Evolutionary conservation across 2,113 vertebrate genomes (phyloP), one percentile per base, ranked within the genome.

Genomic region (Lagopus muta): DNA sequence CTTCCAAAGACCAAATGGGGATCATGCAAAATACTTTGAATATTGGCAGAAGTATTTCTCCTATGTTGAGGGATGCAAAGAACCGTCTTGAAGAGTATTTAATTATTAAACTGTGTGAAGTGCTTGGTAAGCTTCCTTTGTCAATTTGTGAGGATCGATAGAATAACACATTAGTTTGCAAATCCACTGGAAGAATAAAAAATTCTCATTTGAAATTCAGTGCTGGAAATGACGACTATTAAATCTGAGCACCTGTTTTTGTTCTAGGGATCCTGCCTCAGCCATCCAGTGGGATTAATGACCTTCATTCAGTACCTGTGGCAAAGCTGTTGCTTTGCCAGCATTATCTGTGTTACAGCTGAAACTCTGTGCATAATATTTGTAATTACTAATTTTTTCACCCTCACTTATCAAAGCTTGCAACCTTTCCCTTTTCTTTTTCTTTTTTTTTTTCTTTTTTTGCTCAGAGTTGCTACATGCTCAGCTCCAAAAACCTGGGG

Each of bases 41-140:
- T 57, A 18, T 61, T 13, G 22, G 34, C 10, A 71, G 66, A 74
- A 82, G 13, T 24, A 21, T 57, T 88, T 88, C 30, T 86, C 32
- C 34, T 21, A 3, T 40, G 18, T 10, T 66, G 22, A 85, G 61
- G 30, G 47, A 50, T 55, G 43, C 36, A 17, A 40, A 11, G 36
- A 82, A 84, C n/a, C 20, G 18, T 65, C 70, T 75, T 72, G 70
- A 40, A 82, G 76, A 90, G 61, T 67, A 61, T 52, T 89, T 36
- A 91, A 71, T 66, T 22, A 81, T 47, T 90, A 62, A 73, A 74
- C 60, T 66, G 48, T 69, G 30, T 73, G 64, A 82, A 86, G 61
- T 10, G 40, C 70, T 91, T 52, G 47, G 43, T 83, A 71, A 88
- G n/a, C 66, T 84, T 48, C 30, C 62, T 38, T 20, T 78, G 40